A percentile compares a stretch with the other conserved stretches of the same genome.
Evolutionary conservation across 2,113 vertebrate species (phyloP).

Genomic region (Jacana jacana): DNA sequence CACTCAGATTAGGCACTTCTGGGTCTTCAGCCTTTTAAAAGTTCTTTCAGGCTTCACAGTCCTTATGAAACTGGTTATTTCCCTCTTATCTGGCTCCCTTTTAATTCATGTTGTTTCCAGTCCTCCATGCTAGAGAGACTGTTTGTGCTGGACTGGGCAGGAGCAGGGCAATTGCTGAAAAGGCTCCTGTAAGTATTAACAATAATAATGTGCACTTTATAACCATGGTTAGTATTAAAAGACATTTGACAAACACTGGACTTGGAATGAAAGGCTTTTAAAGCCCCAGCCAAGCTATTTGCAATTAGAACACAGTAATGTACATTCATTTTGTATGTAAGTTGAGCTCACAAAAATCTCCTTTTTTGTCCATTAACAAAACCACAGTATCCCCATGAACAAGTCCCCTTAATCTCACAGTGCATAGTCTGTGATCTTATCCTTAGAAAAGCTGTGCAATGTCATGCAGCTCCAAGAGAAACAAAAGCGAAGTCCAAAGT

Average conservation of each 20-base stretch:
- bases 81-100: neutral
- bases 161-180: neutral
- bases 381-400: neutral
- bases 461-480: slow-evolving; percentile 20
- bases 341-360: neutral
- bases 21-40: neutral
- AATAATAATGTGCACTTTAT: neutral
- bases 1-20: neutral
- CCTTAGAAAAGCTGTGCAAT: slow-evolving; percentile 1
- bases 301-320: slow-evolving; percentile 33
- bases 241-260: neutral
- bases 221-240: neutral
- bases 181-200: neutral
- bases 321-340: slow-evolving; percentile 24
- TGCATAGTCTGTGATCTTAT: neutral
- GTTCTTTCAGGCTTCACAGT: neutral
- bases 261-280: slow-evolving; percentile 39
- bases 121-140: neutral
- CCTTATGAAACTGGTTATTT: neutral
- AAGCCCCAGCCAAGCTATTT: slow-evolving; percentile 11
- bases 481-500: neutral
- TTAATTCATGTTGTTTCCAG: neutral
- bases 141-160: neutral
- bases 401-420: neutral
- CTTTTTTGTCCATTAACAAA: slow-evolving; percentile 47